Evolutionary conservation across 2,113 vertebrate species (phyloP).

Genomic region (Shinisaurus crocodilurus): DNA sequence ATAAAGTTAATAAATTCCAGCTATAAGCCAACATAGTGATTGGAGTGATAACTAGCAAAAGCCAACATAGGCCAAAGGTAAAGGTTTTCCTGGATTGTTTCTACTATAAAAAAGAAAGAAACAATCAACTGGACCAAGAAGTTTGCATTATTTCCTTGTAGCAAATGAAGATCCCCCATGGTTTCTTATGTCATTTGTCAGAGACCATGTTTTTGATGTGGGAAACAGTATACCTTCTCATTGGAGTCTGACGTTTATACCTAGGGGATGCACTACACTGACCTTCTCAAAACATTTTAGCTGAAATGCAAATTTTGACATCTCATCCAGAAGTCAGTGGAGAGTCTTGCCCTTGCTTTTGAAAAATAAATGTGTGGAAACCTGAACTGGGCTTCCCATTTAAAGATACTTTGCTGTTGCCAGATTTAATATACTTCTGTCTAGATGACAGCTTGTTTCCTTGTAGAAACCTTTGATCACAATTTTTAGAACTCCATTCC

Average conservation of each 20-base stretch:
- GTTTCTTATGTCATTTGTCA: conserved; percentile 72
- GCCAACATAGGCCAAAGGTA: conserved; percentile 47
- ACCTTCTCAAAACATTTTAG: conserved; percentile 69
- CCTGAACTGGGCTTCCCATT: conserved; percentile 78
- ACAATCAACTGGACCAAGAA: conserved; percentile 52
- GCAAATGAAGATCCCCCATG: conserved; percentile 61
- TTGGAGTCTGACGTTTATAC: conserved; percentile 67
- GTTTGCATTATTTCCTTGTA: conserved; percentile 57
- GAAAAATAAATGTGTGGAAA: conserved; percentile 78
- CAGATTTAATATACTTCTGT: conserved; percentile 78
- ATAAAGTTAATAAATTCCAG: conserved; percentile 31
- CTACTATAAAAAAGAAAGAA: conserved; percentile 60
- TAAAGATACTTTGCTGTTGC: conserved; percentile 76
- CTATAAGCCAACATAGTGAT: conserved; percentile 32
- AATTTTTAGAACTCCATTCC: conserved; percentile 71
- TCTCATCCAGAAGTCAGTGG: conserved; percentile 70
- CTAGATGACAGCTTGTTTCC: conserved; percentile 75
- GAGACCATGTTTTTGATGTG: conserved; percentile 69
- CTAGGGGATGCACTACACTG: conserved; percentile 62
- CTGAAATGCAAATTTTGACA: conserved; percentile 73
- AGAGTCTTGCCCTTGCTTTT: conserved; percentile 70
- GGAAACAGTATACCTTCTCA: conserved; percentile 56
- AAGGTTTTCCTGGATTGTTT: conserved; percentile 61
- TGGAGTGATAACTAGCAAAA: conserved; percentile 62
- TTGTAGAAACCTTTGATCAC: conserved; percentile 74